Conservation (phyloP, 2,113 vertebrate genomes). For the Martes martes region DNA sequence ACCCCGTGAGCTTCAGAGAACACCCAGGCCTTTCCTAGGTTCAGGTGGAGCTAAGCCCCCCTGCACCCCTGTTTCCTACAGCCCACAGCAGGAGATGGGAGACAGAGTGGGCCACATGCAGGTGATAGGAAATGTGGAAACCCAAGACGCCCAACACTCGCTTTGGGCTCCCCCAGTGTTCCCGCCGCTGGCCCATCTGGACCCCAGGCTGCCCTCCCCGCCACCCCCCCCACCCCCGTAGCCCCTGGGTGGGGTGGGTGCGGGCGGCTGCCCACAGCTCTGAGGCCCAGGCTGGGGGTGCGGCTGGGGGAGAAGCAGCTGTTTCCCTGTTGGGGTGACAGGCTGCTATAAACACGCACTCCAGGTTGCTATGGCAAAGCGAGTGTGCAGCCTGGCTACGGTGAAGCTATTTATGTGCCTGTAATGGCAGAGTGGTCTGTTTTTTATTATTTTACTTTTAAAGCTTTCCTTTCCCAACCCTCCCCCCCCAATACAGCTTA, state of each 20-base stretch:
- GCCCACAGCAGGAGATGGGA: background rate
- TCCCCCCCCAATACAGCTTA: background rate
- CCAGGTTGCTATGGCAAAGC: slow-evolving; percentile 82
- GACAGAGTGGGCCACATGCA: background rate
- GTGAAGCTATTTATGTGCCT: slow-evolving; percentile 74
- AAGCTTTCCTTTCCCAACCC: slow-evolving; percentile 71
- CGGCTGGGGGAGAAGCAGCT: slow-evolving; percentile 42
- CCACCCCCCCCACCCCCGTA: background rate
- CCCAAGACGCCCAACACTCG: background rate
- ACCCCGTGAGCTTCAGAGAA: background rate
- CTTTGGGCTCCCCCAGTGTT: background rate
- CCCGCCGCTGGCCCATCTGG: background rate
- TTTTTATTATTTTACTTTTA: slow-evolving; percentile 71
- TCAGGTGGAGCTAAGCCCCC: background rate
- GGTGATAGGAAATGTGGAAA: background rate
- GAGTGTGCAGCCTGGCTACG: slow-evolving; percentile 68
- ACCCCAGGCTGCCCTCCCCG: background rate
- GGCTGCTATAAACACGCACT: slow-evolving; percentile 62
- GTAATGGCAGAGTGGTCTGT: slow-evolving; percentile 62
- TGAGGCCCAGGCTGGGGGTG: background rate
- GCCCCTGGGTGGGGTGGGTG: background rate
- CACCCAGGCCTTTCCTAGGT: background rate
- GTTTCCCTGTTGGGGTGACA: slow-evolving; percentile 56
- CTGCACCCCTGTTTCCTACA: background rate
- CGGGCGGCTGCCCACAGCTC: background rate